phyloP scores from a whole-genome alignment of 2,888 invertebrate species.

The Spatulosminthurus flaviceps region DNA sequence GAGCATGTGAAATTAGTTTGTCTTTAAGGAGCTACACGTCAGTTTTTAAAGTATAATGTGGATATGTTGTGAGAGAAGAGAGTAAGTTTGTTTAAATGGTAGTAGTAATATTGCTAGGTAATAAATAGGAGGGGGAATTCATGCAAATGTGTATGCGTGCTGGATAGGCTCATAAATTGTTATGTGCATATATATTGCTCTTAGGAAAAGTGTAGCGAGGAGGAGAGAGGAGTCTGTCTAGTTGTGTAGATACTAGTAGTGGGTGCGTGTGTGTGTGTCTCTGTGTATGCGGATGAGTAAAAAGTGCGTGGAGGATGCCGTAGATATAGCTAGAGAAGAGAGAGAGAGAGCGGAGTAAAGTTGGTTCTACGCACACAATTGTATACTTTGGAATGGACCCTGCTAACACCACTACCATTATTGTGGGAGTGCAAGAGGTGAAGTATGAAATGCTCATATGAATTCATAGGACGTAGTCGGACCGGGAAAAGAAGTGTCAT shows the following conservation, averaged over 20 bases:
- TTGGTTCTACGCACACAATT: not conserved
- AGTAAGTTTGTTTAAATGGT: not conserved
- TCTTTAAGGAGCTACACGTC: too few relatives aligned
- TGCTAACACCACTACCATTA: slow-evolving; percentile 3
- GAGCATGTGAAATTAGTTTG: too few relatives aligned
- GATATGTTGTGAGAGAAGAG: not conserved
- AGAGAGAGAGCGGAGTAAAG: too few relatives aligned
- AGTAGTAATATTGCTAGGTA: not conserved
- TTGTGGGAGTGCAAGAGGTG: slow-evolving; percentile 45
- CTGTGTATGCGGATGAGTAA: not conserved
- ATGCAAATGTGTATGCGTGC: not conserved
- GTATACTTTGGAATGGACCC: slow-evolving; percentile 1
- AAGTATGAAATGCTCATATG: slow-evolving; percentile 55
- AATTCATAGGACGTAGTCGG: slow-evolving; percentile 54
- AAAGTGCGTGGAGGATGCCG: too few relatives aligned
- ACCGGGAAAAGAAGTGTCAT: slow-evolving; percentile 56
- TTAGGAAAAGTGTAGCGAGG: not conserved
- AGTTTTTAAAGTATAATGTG: too few relatives aligned
- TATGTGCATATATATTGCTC: not conserved
- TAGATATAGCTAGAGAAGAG: too few relatives aligned
- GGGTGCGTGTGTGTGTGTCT: not conserved
- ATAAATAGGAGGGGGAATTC: slow-evolving; percentile 9
- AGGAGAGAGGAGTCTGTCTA: not conserved
- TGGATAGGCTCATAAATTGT: not conserved
- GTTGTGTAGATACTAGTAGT: too few relatives aligned